Base-by-base conservation (phyloP, 2,113 vertebrate genomes). In the Nerophis ophidion region DNA sequence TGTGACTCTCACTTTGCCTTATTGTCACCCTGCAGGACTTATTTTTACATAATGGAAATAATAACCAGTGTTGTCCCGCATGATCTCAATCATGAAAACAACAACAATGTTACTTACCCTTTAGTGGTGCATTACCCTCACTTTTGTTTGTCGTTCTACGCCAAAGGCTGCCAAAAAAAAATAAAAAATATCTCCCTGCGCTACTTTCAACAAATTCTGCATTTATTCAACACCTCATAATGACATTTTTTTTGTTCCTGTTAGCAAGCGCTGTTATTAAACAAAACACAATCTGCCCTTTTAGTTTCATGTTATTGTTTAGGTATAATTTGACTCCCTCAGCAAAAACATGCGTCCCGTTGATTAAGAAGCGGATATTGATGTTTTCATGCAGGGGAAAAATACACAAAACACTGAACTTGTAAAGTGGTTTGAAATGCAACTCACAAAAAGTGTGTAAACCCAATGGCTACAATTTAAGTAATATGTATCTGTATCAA, bases 11-110 rank as follows among this genome's bases (percentile, higher is more conserved):
- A 15, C 7, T 1, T 17, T 47, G n/a, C 61, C 38, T 70, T 36
- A 49, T 65, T 7, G 61, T 64, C 42, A 63, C 49, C 47, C 64
- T 61, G 49, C 26, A 71, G 48, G 51, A 57, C 26, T 8, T 50
- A 7, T 34, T 57, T 76, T 79, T 57, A 71, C 62, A 76, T 75
- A 77, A 72, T 66, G 65, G 60, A 61, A 63, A 79, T 71, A 74
- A 79, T 79, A 65, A 70, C 12, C 68, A 70, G 38, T 51, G 63
- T 51, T 73, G 64, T 57, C 59, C 53, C 52, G 64, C 65, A 57
- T 62, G 57, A 63, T 61, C 61, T 68, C 56, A 45, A 75, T 44
- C 16, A 50, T 74, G 74, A 45, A 77, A 50, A 16, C 14, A 72
- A 76, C 50, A 81, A 51, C n/a, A 0, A 36, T 56, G 61, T 44